Conservation (phyloP, 2,113 vertebrate genomes). For the Melanerpes aurifrons region DNA sequence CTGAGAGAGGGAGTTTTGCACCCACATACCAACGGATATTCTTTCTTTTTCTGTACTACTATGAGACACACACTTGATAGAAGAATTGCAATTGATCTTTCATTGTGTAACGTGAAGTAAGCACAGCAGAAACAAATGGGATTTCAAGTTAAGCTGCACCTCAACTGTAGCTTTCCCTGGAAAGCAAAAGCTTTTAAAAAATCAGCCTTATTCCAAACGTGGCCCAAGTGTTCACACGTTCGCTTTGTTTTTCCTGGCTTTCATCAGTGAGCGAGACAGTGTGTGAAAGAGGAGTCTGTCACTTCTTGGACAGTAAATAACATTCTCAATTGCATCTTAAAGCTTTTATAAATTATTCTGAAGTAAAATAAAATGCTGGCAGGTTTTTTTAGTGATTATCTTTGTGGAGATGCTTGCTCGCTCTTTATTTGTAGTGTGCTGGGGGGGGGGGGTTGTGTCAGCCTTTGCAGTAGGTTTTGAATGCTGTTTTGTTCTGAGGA, state of each 20-base stretch:
- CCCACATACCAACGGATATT: not conserved
- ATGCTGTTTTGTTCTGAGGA: not conserved
- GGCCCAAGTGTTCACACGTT: not conserved
- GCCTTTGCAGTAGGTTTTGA: not conserved
- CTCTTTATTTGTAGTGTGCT: not conserved
- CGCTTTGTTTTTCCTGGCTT: not conserved
- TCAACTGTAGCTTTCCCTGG: not conserved
- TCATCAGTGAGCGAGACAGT: not conserved
- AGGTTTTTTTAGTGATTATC: not conserved
- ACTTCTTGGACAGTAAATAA: not conserved
- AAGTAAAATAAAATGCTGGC: not conserved
- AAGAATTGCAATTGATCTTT: not conserved
- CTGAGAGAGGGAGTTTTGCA: slow-evolving; percentile 19
- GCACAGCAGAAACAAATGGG: not conserved
- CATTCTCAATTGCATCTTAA: not conserved
- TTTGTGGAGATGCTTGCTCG: not conserved
- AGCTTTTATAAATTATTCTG: not conserved
- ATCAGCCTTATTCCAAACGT: not conserved
- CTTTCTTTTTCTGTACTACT: slow-evolving; percentile 40
- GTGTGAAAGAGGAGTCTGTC: not conserved
- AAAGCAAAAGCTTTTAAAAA: not conserved
- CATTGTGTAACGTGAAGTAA: not conserved
- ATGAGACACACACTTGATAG: not conserved
- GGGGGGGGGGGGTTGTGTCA: not conserved
- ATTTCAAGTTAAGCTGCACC: not conserved